A percentile compares a stretch with the other conserved stretches of the same genome.
phyloP scores from a whole-genome alignment of 2,888 invertebrate species.

The Panopea generosa region DNA sequence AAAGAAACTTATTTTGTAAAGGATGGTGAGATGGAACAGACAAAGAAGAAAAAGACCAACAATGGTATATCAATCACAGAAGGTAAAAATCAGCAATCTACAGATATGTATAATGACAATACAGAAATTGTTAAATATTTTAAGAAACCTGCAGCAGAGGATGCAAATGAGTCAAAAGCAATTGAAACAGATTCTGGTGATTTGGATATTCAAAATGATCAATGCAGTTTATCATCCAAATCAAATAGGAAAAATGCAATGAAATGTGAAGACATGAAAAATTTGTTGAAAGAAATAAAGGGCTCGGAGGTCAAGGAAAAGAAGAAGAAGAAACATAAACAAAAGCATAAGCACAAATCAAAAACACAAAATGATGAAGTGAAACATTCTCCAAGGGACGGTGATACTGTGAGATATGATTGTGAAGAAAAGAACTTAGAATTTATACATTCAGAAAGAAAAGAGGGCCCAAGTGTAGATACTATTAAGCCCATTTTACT shows the following conservation, averaged over 20 bases:
- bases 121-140: no score
- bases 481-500: no score
- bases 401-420: constrained; percentile 6
- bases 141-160: no score
- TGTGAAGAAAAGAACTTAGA: constrained; percentile 6
- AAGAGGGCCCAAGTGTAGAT: no score
- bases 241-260: constrained; percentile 39
- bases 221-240: neutral
- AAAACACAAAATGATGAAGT: constrained; percentile 16
- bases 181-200: neutral
- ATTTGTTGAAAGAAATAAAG: constrained; percentile 54
- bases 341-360: constrained; percentile 45
- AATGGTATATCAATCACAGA: no score
- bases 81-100: no score
- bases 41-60: no score
- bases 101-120: no score
- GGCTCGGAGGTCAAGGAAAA: constrained; percentile 23
- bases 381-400: constrained; percentile 6
- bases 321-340: constrained; percentile 49
- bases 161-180: no score
- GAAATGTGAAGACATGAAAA: constrained; percentile 58
- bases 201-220: neutral
- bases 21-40: no score
- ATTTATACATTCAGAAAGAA: no score
- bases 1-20: no score